Evolutionary conservation across 2,113 vertebrate genomes (phyloP).

Genomic region (Nesoenas mayeri): DNA sequence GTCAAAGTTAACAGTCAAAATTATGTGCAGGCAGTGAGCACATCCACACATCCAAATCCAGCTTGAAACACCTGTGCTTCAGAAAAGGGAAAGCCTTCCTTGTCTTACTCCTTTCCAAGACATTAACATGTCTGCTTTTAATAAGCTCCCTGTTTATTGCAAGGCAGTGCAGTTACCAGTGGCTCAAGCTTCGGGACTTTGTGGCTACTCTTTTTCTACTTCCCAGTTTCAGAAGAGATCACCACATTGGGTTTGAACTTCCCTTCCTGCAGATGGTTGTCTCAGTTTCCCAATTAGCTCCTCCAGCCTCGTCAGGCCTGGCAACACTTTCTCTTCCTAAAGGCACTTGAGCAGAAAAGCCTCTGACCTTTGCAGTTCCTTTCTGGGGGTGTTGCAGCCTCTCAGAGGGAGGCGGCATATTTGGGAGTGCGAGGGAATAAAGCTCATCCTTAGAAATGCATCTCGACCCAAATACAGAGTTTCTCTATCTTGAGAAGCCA

Average conservation of each 20-base stretch:
- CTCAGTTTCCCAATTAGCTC: background rate
- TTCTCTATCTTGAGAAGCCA: background rate
- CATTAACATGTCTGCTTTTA: background rate
- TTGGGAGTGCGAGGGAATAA: background rate
- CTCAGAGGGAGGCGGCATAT: accelerated
- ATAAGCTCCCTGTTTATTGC: background rate
- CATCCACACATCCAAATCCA: background rate
- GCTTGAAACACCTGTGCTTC: background rate
- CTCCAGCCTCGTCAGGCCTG: background rate
- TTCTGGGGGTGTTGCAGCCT: background rate
- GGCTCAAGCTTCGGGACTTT: background rate
- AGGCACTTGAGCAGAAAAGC: background rate
- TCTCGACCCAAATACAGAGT: background rate
- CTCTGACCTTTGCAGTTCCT: background rate
- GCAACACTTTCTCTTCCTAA: slow-evolving; percentile 51
- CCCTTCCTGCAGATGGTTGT: slow-evolving; percentile 8
- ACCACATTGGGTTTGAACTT: slow-evolving; percentile 1
- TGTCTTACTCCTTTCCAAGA: background rate
- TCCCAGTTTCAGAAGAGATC: background rate
- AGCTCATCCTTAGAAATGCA: background rate
- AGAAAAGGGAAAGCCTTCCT: background rate
- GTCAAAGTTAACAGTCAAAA: background rate
- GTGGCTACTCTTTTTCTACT: background rate
- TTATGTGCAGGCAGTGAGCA: background rate
- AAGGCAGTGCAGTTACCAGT: background rate